Conservation (phyloP, 2,888 invertebrate species). For the Rhamnusium bicolor region DNA sequence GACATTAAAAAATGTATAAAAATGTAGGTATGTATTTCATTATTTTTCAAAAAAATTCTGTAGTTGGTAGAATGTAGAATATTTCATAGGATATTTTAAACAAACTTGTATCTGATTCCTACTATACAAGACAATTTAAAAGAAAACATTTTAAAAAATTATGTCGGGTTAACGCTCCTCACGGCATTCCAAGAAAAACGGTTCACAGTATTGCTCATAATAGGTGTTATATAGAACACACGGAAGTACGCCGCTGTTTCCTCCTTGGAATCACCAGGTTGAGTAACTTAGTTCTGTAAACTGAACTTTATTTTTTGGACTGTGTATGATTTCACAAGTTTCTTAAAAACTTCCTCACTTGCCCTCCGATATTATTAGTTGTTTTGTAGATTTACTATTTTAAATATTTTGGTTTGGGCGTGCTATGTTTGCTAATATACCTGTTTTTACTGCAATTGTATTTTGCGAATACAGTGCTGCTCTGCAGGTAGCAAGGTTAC, state of each 20-base stretch:
- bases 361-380: background rate
- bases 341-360: background rate
- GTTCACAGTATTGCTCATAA: background rate
- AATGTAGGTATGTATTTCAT: too few relatives aligned
- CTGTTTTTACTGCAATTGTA: background rate
- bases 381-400: background rate
- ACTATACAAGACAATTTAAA: too few relatives aligned
- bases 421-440: background rate
- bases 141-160: background rate
- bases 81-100: too few relatives aligned
- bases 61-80: too few relatives aligned
- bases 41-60: too few relatives aligned
- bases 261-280: background rate
- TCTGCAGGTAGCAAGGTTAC: conserved; percentile 2
- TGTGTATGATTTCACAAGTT: background rate
- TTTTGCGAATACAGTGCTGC: background rate
- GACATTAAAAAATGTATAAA: too few relatives aligned
- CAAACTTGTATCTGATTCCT: too few relatives aligned
- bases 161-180: background rate
- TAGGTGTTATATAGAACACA: background rate
- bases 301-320: background rate
- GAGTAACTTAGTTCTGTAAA: background rate
- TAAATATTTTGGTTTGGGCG: background rate
- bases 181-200: background rate
- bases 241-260: background rate